These are phyloP conservation scores for Molorchus minor DNA, from an alignment of 2,888 invertebrate genomes.

Conservation along the genomic window DNA sequence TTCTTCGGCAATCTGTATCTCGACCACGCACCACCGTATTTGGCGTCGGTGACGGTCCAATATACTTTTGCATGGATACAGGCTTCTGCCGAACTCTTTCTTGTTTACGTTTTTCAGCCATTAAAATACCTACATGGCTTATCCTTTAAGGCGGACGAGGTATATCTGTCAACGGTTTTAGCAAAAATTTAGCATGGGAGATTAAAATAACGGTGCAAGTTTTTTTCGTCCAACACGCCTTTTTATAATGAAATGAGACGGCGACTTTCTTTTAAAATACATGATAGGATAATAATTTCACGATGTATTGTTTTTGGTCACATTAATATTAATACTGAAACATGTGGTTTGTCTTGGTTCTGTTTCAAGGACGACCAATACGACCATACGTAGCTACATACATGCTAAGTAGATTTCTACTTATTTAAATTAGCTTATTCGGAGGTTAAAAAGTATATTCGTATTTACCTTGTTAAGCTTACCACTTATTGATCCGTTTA, in stretches of 20 bases:
- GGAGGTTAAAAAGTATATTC: too few species aligned
- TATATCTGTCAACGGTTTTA: background rate
- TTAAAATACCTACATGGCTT: slow-evolving; percentile 5
- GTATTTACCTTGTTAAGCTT: too few species aligned
- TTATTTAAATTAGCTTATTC: too few species aligned
- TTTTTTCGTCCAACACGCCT: background rate
- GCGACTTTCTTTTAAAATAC: too few species aligned
- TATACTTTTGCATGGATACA: slow-evolving; percentile 37
- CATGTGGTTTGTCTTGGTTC: too few species aligned
- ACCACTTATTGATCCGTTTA: too few species aligned
- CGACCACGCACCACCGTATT: slow-evolving; percentile 41
- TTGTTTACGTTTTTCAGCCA: background rate
- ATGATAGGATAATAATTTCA: too few species aligned
- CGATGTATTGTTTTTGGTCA: too few species aligned
- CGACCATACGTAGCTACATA: too few species aligned
- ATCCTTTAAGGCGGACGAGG: background rate
- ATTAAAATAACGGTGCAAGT: background rate
- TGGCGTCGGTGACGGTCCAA: slow-evolving; percentile 37
- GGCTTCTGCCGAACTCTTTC: slow-evolving; percentile 31
- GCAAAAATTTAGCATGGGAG: background rate
- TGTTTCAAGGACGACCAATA: too few species aligned
- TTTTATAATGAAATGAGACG: background rate
- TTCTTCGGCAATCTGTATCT: slow-evolving; percentile 27
- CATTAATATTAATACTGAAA: too few species aligned
- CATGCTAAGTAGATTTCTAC: too few species aligned